Evolutionary conservation across 2,797 vertebrate species (phyloP).

Genomic region (Helarctos malayanus): DNA sequence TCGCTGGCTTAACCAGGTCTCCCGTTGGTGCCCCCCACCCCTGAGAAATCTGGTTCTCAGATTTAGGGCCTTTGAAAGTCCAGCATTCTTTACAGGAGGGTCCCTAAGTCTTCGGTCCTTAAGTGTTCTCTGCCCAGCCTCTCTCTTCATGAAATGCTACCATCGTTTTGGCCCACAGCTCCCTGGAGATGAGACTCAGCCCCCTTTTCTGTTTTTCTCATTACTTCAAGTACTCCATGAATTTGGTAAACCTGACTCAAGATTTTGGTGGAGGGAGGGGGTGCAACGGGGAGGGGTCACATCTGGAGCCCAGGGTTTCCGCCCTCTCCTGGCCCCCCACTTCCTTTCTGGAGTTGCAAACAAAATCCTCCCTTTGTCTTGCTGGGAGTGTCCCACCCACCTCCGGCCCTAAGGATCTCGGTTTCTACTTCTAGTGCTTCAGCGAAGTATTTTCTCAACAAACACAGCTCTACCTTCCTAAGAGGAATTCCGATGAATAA

Average conservation of each 20-base stretch:
- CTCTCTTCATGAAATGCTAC: neutral
- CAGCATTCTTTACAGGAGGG: neutral
- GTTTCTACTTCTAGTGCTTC: neutral
- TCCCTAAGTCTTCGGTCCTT: neutral
- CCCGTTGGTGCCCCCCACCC: neutral
- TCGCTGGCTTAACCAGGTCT: neutral
- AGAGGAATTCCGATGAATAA: neutral
- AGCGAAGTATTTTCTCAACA: constrained; percentile 57
- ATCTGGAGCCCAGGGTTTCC: constrained; percentile 53
- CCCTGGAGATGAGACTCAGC: constrained; percentile 7
- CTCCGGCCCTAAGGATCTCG: neutral
- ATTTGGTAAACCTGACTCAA: constrained; percentile 34
- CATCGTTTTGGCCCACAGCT: neutral
- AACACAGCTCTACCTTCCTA: constrained; percentile 23
- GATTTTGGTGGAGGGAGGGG: neutral
- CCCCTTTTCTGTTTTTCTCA: constrained; percentile 46
- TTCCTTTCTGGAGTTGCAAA: constrained; percentile 75
- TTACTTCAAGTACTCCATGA: neutral
- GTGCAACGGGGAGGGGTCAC: neutral
- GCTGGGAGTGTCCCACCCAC: constrained; percentile 16
- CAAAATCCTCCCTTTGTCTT: constrained; percentile 81
- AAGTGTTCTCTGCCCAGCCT: neutral
- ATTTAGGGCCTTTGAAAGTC: neutral
- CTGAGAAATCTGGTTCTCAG: neutral
- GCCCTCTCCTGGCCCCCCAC: constrained; percentile 25